Conservation (phyloP, 2,113 vertebrate species). For the Poecilia latipinna region DNA sequence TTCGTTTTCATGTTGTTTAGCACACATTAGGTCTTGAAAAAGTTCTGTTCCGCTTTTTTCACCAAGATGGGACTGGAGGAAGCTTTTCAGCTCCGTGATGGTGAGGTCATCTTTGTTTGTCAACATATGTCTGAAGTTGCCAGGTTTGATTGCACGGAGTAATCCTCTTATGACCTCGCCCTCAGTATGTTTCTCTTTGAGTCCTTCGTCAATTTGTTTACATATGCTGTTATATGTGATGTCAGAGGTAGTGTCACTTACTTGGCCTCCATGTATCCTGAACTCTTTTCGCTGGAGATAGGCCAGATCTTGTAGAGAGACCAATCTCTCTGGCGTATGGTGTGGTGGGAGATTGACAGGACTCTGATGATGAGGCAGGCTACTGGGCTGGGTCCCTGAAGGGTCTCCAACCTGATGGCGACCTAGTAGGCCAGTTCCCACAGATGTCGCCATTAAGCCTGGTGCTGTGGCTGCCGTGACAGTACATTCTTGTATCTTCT, state of each 20-base stretch:
- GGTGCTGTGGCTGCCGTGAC: neutral
- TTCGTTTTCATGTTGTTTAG: neutral
- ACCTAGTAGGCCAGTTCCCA: neutral
- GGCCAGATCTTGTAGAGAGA: neutral
- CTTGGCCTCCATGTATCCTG: neutral
- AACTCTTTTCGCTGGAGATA: neutral
- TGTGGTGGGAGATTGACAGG: neutral
- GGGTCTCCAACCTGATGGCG: neutral
- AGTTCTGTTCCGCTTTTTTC: neutral
- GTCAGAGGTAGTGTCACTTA: neutral
- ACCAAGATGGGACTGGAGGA: neutral
- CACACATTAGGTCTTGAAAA: slow-evolving; percentile 3
- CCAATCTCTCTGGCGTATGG: neutral
- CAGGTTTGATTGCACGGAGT: neutral
- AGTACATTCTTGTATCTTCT: slow-evolving; percentile 1
- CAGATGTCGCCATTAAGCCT: neutral
- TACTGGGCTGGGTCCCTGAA: neutral
- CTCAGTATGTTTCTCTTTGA: neutral
- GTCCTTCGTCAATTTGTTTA: slow-evolving; percentile 2
- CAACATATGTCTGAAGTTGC: slow-evolving; percentile 3
- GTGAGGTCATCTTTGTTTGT: neutral
- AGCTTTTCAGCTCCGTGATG: neutral
- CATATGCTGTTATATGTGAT: neutral
- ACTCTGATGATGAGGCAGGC: neutral
- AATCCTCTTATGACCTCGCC: neutral